A percentile compares a stretch with the other conserved stretches of the same genome.
These are phyloP conservation scores for Trinectes maculatus DNA, from an alignment of 2,113 vertebrate genomes.

Conservation along the genomic window DNA sequence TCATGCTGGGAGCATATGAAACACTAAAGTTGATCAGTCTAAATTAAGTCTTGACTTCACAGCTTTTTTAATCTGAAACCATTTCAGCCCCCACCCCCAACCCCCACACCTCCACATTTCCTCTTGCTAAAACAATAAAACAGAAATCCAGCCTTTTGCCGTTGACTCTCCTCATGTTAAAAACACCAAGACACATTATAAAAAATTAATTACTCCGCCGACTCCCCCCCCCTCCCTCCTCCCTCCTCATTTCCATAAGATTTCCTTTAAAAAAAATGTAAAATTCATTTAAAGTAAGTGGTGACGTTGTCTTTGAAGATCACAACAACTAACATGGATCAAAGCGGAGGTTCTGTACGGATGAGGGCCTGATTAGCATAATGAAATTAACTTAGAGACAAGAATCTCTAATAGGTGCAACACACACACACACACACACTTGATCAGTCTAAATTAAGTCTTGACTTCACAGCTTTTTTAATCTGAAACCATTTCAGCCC, in stretches of 20 bases:
- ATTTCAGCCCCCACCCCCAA: slow-evolving; percentile 74
- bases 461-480: slow-evolving; percentile 96
- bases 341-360: slow-evolving; percentile 98
- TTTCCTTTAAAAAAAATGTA: slow-evolving; percentile 97
- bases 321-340: slow-evolving; percentile 99
- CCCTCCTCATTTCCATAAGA: slow-evolving; percentile 97
- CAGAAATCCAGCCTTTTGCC: slow-evolving; percentile 90
- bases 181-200: slow-evolving; percentile 98
- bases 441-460: too few relatives aligned
- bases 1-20: slow-evolving; percentile 96
- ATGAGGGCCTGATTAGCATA: slow-evolving; percentile 99
- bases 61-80: slow-evolving; percentile 98
- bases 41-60: slow-evolving; percentile 95
- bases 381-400: slow-evolving; percentile 99
- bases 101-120: slow-evolving; percentile 78
- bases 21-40: slow-evolving; percentile 98
- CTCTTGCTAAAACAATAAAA: slow-evolving; percentile 88
- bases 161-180: slow-evolving; percentile 87
- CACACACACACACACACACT: too few relatives aligned
- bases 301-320: slow-evolving; percentile 99
- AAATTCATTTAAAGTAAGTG: slow-evolving; percentile 99
- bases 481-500: slow-evolving; percentile 91
- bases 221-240: slow-evolving; percentile 19
- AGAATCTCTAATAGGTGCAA: slow-evolving; percentile 99
- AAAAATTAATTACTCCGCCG: slow-evolving; percentile 97